These are phyloP conservation scores for Drosophila percnosoma DNA, from an alignment of 2,888 invertebrate genomes.

Conservation along the genomic window DNA sequence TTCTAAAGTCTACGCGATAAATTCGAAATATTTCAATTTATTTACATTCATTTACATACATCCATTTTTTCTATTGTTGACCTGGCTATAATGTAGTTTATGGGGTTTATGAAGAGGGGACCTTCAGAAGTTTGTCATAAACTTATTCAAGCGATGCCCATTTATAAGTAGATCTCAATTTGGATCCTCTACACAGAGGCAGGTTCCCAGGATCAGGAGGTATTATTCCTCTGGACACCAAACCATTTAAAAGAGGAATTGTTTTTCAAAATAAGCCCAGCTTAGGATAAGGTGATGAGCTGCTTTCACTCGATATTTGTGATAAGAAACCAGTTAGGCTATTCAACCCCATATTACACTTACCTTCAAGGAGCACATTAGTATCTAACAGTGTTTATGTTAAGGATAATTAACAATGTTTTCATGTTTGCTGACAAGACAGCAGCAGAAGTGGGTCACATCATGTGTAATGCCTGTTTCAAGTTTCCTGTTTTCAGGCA, in stretches of 20 bases:
- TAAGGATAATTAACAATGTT: neutral
- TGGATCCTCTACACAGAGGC: neutral
- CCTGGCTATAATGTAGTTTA: neutral
- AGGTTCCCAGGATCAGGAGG: neutral
- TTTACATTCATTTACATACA: too few species aligned
- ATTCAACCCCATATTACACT: neutral
- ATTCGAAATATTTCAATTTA: neutral
- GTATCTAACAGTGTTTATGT: neutral
- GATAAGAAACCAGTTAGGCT: neutral
- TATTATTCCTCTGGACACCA: neutral
- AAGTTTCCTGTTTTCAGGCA: neutral
- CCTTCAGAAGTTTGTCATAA: neutral
- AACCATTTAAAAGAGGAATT: neutral
- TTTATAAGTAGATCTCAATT: neutral
- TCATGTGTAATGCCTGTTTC: slow-evolving; percentile 19
- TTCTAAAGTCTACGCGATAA: rapidly evolving
- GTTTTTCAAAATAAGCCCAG: neutral
- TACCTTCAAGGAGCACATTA: neutral
- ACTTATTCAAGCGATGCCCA: rapidly evolving
- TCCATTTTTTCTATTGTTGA: neutral
- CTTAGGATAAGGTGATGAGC: neutral
- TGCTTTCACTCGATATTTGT: neutral
- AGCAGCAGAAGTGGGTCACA: slow-evolving; percentile 15
- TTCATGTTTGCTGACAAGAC: slow-evolving; percentile 10
- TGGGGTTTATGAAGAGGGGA: neutral